Percentiles rank a stretch among this genome's conserved stretches.
These are phyloP conservation scores for Laterallus jamaicensis DNA, from an alignment of 2,113 vertebrate genomes.

Conservation along the genomic window DNA sequence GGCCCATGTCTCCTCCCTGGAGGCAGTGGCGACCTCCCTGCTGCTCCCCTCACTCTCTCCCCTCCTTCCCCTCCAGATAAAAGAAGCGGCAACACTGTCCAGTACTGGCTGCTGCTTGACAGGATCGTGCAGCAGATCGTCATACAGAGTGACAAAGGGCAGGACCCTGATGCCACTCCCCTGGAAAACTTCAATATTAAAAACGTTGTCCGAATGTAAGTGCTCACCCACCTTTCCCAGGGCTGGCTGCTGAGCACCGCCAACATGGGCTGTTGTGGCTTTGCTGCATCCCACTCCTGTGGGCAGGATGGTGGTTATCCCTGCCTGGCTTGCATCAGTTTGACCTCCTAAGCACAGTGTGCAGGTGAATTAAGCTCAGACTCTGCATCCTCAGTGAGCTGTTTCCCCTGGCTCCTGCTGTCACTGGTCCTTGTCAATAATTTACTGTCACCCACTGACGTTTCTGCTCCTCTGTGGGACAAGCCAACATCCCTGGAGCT, in stretches of 20 bases:
- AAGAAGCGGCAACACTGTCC: slow-evolving; percentile 96
- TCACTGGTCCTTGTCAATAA: neutral
- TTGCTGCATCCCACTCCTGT: rapidly evolving
- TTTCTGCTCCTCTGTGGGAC: rapidly evolving
- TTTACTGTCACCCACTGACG: neutral
- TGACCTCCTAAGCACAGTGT: neutral
- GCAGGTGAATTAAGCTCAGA: neutral
- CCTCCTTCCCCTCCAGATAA: slow-evolving; percentile 81
- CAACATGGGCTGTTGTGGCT: rapidly evolving
- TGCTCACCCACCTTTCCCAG: neutral
- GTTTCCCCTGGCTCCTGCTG: neutral
- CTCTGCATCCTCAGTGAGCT: neutral
- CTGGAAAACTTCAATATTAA: slow-evolving; percentile 99
- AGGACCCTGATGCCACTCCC: slow-evolving; percentile 93
- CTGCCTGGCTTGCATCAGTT: neutral
- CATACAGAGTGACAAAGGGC: slow-evolving; percentile 97
- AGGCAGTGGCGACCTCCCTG: rapidly evolving
- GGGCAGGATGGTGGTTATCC: neutral
- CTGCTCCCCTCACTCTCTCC: neutral
- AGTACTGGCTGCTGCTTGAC: slow-evolving; percentile 97
- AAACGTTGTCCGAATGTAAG: slow-evolving; percentile 98
- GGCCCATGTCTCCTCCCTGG: neutral
- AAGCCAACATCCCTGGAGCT: neutral
- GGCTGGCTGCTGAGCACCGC: neutral
- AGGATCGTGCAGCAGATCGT: slow-evolving; percentile 98